phyloP scores from a whole-genome alignment of 2,888 invertebrate genomes.

The Tipula helvola region DNA sequence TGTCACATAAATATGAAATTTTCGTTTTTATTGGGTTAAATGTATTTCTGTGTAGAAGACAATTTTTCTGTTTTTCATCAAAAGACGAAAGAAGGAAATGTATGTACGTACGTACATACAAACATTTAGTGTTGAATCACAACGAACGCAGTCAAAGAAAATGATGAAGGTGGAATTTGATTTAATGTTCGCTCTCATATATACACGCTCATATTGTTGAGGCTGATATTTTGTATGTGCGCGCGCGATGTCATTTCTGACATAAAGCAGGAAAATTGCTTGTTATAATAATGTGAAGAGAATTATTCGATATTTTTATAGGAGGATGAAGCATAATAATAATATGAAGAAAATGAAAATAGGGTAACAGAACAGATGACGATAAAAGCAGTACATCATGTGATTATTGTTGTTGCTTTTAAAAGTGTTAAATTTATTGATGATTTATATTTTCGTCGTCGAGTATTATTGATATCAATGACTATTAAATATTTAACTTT shows the following conservation, averaged over 20 bases:
- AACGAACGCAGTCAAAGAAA: neutral
- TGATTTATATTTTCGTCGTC: neutral
- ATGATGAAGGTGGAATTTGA: neutral
- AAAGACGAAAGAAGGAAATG: neutral
- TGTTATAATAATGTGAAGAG: too few species aligned
- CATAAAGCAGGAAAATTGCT: neutral
- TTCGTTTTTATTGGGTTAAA: neutral
- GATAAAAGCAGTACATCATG: neutral
- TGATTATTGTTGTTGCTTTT: neutral
- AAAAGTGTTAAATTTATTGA: neutral
- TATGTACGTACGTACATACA: neutral
- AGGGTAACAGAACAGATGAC: neutral
- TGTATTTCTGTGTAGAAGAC: neutral
- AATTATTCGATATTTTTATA: neutral
- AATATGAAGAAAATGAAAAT: neutral
- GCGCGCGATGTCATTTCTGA: neutral
- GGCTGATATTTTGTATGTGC: neutral
- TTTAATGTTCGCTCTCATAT: neutral
- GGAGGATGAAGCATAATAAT: neutral
- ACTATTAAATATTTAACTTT: neutral
- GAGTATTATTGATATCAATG: neutral
- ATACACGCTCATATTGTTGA: neutral
- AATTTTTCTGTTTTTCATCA: neutral
- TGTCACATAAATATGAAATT: neutral
- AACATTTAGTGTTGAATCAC: neutral